These are phyloP conservation scores for Ophonus ardosiacus DNA, from an alignment of 2,888 invertebrate genomes.

Conservation along the genomic window DNA sequence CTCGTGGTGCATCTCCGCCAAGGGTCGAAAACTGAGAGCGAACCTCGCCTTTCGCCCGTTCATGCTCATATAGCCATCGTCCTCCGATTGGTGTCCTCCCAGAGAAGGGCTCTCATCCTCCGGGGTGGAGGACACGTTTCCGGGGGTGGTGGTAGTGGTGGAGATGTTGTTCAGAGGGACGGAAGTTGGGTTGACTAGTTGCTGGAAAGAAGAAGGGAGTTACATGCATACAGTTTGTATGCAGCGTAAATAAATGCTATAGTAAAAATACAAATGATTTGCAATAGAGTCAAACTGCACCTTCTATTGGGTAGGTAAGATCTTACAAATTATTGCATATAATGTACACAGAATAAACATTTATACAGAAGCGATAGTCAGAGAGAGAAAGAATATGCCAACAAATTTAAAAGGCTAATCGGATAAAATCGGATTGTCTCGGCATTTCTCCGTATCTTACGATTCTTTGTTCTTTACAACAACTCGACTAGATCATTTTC, in stretches of 20 bases:
- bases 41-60: conserved; percentile 90
- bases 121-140: conserved; percentile 76
- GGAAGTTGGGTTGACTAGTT: conserved; percentile 50
- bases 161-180: conserved; percentile 15
- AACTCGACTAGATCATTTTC: too few species aligned
- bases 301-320: too few species aligned
- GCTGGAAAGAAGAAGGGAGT: conserved; percentile 6
- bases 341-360: too few species aligned
- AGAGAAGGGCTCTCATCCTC: conserved; percentile 87
- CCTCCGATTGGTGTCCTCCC: conserved; percentile 90
- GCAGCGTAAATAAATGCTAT: not conserved
- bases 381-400: too few species aligned
- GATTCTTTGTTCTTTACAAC: too few species aligned
- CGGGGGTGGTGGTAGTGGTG: conserved; percentile 73
- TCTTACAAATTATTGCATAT: too few species aligned
- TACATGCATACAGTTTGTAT: not conserved
- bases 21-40: conserved; percentile 83
- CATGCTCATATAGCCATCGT: conserved; percentile 96
- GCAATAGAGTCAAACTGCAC: too few species aligned
- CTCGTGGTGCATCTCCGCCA: conserved; percentile 78
- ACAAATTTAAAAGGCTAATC: too few species aligned
- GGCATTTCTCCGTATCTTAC: too few species aligned
- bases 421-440: too few species aligned
- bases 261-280: too few species aligned
- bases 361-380: too few species aligned